Evolutionary conservation across 2,888 invertebrate species (phyloP).

Genomic region (Lepidochitona cinerea): DNA sequence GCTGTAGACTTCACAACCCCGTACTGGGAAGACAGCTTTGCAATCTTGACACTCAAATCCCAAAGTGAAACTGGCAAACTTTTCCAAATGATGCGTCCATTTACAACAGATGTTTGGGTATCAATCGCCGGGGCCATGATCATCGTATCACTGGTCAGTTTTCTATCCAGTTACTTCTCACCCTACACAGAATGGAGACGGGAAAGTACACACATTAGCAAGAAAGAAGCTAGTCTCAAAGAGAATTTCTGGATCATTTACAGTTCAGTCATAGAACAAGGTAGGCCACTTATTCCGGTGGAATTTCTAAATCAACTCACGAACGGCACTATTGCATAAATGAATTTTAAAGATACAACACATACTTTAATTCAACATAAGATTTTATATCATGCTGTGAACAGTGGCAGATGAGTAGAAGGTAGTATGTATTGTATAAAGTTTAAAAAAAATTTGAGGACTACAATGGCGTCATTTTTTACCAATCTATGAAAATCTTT

Average conservation of each 20-base stretch:
- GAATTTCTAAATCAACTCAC: no score
- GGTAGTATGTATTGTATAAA: no score
- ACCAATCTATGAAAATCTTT: not conserved
- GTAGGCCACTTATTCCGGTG: no score
- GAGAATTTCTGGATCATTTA: slow-evolving; percentile 27
- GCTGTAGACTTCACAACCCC: slow-evolving; percentile 29
- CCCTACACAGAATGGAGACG: slow-evolving; percentile 12
- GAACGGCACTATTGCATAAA: no score
- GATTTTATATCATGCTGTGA: no score
- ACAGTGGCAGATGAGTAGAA: no score
- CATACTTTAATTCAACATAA: no score
- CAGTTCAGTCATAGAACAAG: slow-evolving; percentile 25
- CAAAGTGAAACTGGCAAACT: slow-evolving; percentile 20
- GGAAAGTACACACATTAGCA: not conserved
- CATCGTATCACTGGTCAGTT: slow-evolving; percentile 16
- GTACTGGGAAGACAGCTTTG: slow-evolving; percentile 28
- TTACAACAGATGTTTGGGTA: slow-evolving; percentile 24
- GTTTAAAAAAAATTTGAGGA: no score
- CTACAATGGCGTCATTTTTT: no score
- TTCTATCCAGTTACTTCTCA: slow-evolving; percentile 8
- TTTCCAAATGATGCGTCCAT: slow-evolving; percentile 24
- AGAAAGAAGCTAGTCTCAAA: slow-evolving; percentile 14
- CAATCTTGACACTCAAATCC: slow-evolving; percentile 21
- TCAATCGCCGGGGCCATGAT: slow-evolving; percentile 11
- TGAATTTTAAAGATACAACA: no score